Evolutionary conservation across 2,113 vertebrate species (phyloP).

Genomic region (Eclectus roratus): DNA sequence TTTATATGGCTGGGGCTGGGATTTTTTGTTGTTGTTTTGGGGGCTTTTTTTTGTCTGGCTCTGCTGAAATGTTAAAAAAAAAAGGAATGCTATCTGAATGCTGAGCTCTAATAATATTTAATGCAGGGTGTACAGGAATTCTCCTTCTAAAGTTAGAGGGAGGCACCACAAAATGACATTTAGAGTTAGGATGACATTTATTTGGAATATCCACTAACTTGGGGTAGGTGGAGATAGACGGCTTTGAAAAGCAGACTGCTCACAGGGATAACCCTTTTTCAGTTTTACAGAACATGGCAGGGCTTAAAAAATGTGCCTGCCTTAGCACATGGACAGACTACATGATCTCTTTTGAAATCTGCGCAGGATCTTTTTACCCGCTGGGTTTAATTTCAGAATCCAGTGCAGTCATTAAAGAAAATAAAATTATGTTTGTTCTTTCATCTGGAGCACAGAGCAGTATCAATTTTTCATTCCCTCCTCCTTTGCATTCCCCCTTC

Average conservation of each 20-base stretch:
- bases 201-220: slow-evolving; percentile 22
- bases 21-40: neutral
- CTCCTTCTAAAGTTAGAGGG: slow-evolving; percentile 3
- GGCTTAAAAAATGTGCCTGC: slow-evolving; percentile 39
- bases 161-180: slow-evolving; percentile 27
- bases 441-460: slow-evolving; percentile 19
- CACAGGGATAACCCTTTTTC: slow-evolving; percentile 32
- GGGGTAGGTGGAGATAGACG: neutral
- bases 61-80: neutral
- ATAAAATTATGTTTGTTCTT: slow-evolving; percentile 57
- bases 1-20: neutral
- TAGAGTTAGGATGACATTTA: slow-evolving; percentile 36
- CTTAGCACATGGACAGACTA: slow-evolving; percentile 52
- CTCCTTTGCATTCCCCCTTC: slow-evolving; percentile 41
- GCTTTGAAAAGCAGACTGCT: slow-evolving; percentile 42
- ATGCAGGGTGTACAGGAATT: neutral
- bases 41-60: neutral
- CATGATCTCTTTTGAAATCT: slow-evolving; percentile 63
- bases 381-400: slow-evolving; percentile 56
- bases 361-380: slow-evolving; percentile 55
- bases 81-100: neutral
- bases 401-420: slow-evolving; percentile 46
- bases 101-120: slow-evolving; percentile 22
- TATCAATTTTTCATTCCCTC: slow-evolving; percentile 54
- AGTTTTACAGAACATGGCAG: slow-evolving; percentile 20